Percentiles rank a stretch among this genome's conserved stretches.
These are phyloP conservation scores for Bufo bufo DNA, from an alignment of 2,113 vertebrate genomes.

Conservation along the genomic window DNA sequence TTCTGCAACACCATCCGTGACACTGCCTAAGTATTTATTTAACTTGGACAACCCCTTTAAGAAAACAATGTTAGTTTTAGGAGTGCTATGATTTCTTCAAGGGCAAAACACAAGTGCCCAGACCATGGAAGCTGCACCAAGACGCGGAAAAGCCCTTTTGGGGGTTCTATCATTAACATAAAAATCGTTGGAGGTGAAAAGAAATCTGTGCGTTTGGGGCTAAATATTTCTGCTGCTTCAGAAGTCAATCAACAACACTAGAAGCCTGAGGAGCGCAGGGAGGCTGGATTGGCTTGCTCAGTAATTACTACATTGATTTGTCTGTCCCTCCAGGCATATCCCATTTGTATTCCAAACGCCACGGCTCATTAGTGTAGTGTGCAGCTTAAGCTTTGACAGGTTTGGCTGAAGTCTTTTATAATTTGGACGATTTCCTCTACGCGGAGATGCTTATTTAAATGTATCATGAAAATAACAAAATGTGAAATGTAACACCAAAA, in stretches of 20 bases:
- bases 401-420: constrained; percentile 28
- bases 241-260: constrained; percentile 31
- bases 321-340: constrained; percentile 45
- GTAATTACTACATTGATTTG: constrained; percentile 47
- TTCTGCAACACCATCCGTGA: too few species aligned
- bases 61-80: too few species aligned
- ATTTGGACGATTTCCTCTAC: constrained; percentile 36
- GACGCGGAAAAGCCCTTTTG: not conserved
- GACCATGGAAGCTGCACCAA: constrained; percentile 12
- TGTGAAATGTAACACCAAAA: constrained; percentile 36
- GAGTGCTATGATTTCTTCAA: not conserved
- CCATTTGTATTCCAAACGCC: constrained; percentile 45
- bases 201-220: constrained; percentile 20
- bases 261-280: not conserved
- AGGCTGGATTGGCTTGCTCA: constrained; percentile 26
- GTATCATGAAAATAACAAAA: constrained; percentile 42
- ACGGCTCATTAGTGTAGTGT: constrained; percentile 42
- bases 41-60: too few species aligned
- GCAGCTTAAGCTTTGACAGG: constrained; percentile 34
- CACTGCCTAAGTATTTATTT: too few species aligned
- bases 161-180: not conserved
- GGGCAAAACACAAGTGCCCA: not conserved
- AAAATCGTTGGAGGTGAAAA: constrained; percentile 42
- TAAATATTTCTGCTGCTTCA: constrained; percentile 29
- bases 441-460: constrained; percentile 29